These are phyloP conservation scores for Heteromurus nitidus DNA, from an alignment of 2,888 invertebrate genomes.

Conservation along the genomic window DNA sequence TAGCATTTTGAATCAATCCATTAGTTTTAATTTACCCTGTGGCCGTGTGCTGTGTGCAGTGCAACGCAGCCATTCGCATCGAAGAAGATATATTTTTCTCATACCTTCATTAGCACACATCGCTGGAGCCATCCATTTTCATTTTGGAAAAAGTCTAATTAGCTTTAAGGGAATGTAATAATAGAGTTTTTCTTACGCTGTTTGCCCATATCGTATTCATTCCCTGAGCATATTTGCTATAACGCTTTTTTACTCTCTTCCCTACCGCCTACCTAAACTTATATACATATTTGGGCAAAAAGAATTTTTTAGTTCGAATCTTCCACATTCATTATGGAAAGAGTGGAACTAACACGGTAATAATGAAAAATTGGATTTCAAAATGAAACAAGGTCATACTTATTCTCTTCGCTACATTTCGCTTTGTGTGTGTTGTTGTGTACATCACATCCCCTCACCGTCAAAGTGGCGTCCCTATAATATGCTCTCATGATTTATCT, in stretches of 20 bases:
- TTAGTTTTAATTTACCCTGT: constrained; percentile 64
- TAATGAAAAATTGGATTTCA: background rate
- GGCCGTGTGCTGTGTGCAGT: no score
- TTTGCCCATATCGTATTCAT: no score
- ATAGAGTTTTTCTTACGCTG: constrained; percentile 30
- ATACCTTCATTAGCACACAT: constrained; percentile 62
- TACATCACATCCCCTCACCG: no score
- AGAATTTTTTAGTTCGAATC: no score
- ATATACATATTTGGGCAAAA: no score
- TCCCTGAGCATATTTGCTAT: no score
- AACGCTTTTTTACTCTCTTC: no score
- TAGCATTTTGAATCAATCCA: constrained; percentile 61
- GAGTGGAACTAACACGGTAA: constrained; percentile 4
- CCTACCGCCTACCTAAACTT: no score
- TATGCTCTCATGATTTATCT: no score
- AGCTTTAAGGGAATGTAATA: constrained; percentile 56
- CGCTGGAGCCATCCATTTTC: constrained; percentile 45
- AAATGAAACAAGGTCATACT: background rate
- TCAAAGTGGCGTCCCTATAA: no score
- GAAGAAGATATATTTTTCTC: constrained; percentile 41
- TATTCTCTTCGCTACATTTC: background rate
- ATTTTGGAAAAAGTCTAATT: constrained; percentile 58
- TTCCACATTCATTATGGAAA: no score
- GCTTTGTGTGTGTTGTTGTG: no score
- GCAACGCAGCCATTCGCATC: constrained; percentile 28